Conservation (phyloP, 2,113 vertebrate species). For the Lipophrys pholis region DNA sequence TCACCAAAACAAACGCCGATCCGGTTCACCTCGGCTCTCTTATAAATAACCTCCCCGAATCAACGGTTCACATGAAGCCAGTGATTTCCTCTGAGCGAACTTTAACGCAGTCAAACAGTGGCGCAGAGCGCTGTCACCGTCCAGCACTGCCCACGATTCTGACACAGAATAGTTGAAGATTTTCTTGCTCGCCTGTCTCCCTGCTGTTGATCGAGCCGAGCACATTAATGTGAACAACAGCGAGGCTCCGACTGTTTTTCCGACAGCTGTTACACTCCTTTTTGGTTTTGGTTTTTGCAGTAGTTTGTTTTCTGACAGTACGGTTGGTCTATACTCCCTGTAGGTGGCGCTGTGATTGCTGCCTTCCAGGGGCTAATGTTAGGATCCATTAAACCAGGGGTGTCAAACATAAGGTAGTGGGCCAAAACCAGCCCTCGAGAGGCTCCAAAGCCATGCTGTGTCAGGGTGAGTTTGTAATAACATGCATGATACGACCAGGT, state of each 20-base stretch:
- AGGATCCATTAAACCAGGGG: too few species aligned
- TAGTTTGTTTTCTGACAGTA: constrained; percentile 48
- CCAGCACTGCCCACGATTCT: constrained; percentile 23
- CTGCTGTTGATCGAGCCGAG: constrained; percentile 26
- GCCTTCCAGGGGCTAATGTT: constrained; percentile 21
- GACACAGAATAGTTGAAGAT: constrained; percentile 38
- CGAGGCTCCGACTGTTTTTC: constrained; percentile 1
- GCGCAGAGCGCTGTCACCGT: constrained; percentile 13
- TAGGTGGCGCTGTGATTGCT: constrained; percentile 1
- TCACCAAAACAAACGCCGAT: neutral
- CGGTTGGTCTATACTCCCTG: constrained; percentile 18
- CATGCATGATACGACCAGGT: too few species aligned
- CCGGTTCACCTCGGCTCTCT: neutral
- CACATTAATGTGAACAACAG: constrained; percentile 43
- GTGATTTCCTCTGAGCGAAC: neutral
- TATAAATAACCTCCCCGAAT: constrained; percentile 29
- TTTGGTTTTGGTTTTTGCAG: constrained; percentile 9
- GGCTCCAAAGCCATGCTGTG: too few species aligned
- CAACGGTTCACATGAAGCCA: constrained; percentile 7
- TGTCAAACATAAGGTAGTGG: too few species aligned
- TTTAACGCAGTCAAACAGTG: constrained; percentile 37
- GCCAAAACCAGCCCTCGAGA: too few species aligned
- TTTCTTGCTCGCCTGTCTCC: constrained; percentile 40
- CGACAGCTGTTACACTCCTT: neutral
- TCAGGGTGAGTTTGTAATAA: too few species aligned